Base-by-base conservation (phyloP, 2,113 vertebrate species). In the Neopipo cinnamomea region DNA sequence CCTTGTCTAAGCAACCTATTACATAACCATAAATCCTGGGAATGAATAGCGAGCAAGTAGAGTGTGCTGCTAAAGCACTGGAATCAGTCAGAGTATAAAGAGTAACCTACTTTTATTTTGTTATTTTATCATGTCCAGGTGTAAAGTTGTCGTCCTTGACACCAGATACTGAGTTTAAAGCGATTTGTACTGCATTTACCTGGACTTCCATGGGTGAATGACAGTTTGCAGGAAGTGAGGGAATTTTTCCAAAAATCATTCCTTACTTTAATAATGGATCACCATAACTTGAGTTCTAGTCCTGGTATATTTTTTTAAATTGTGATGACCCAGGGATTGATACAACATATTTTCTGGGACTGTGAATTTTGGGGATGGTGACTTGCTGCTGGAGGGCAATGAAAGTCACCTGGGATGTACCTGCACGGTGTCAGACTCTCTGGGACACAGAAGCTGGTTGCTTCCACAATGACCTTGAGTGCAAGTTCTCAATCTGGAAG, bases 1-100 rank as follows among this genome's bases (percentile, higher is more conserved):
- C 85, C 91, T 97, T 89, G 67, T 79, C 59, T 93, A 79, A 76
- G 89, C 73, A 89, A 70, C 5, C 5, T 89, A 55, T 73, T 96
- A 77, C 53, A 77, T 53, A 96, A 83, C 37, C 30, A 58, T 73
- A 88, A 97, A 88, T 83, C 41, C 71, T 91, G 78, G 82, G 81
- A 79, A 30, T 46, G 41, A 89, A 4, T 8, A 73, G 50, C 6
- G 16, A 82, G 44, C 7, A 14, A 75, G n/a, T 30, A 28, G 33
- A 30, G 14, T 5, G 10, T 42, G 11, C 28, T 73, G 25, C 14
- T n/a, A 53, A 68, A 73, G 50, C 52, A 16, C 23, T 35, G 44
- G 28, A 63, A 67, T 56, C 37, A 15, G 30, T 11, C 71, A 21
- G 39, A 76, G 6, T 18, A 24, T 56, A 39, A 68, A 79, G 39